Evolutionary conservation across 2,888 invertebrate genomes (phyloP), one percentile per base, ranked within the genome.

Genomic region (Agrypnus murinus): DNA sequence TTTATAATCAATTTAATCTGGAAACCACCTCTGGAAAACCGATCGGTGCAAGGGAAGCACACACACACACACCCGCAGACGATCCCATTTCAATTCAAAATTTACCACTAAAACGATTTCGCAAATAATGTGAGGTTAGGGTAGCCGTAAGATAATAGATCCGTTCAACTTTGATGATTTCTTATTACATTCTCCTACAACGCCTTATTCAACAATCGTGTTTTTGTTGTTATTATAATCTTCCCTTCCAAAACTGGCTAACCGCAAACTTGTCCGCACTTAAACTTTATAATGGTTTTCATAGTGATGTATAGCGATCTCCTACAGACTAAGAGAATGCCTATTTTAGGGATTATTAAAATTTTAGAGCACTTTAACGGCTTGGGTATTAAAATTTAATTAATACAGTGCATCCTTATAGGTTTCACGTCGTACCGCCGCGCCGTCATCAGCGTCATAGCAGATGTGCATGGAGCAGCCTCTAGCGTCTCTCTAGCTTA

Each of bases 291-390:
- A 79, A 78, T 77, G 77, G 77, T 73, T 75, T 74, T 76, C 68
- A 69, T 72, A 71, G 74, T 77, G 77, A 77, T 78, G 77, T 76
- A 78, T 77, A 66, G 73, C 71, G 58, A 46, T 64, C 64, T 64
- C 58, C 48, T 60, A 32, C 66, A 62, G 64, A 12, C 64, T 46
- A 25, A 25, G 65, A 69, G 67, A 34, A 65, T 73, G 77, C 25
- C 75, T 74, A 75, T 80, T 78, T 77, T 74, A 72, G 66, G 71
- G 77, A 79, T 80, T 81, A 81, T 81, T 81, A 79, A 80, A 81
- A 79, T 81, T 80, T 80, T 76, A 78, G 71, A 72, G 74, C 75
- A 73, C 77, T 72, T 73, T 74, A 76, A 75, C 74, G 77, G 75
- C 77, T 71, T 76, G 73, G 25, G 65, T 75, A 77, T 78, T 78